A percentile compares a stretch with the other conserved stretches of the same genome.
phyloP scores from a whole-genome alignment of 1,140 invertebrate genomes.

The Drosophila obscura region DNA sequence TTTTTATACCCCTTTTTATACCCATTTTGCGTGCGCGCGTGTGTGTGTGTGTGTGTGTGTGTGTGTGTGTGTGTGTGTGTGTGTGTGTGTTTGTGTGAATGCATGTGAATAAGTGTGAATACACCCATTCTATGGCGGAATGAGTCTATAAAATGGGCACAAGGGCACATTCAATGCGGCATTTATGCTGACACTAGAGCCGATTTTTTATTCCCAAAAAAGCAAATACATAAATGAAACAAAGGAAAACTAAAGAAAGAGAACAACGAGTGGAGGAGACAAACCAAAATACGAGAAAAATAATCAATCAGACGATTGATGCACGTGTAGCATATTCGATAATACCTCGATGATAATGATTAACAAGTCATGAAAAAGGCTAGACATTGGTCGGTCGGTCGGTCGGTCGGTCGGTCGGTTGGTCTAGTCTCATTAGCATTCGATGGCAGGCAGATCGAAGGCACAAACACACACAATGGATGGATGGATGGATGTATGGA shows the following conservation, averaged over 20 bases:
- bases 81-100: conserved; percentile 22
- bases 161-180: conserved; percentile 64
- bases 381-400: conserved; percentile 14
- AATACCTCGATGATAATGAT: conserved; percentile 24
- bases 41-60: conserved; percentile 15
- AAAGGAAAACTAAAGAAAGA: neutral
- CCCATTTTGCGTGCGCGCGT: conserved; percentile 2
- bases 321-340: neutral
- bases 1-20: neutral
- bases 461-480: conserved; percentile 18
- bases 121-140: conserved; percentile 35
- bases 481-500: conserved; percentile 5
- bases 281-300: conserved; percentile 9
- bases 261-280: neutral
- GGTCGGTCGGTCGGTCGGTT: too few relatives aligned
- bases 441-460: conserved; percentile 17
- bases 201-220: conserved; percentile 12
- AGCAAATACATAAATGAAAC: neutral
- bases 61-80: conserved; percentile 22
- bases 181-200: conserved; percentile 31
- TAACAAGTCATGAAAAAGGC: conserved; percentile 19
- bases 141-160: conserved; percentile 60
- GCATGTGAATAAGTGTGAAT: conserved; percentile 32
- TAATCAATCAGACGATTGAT: conserved; percentile 4
- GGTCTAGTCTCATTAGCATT: conserved; percentile 39